A percentile compares a stretch with the other conserved stretches of the same genome.
Conservation (phyloP, 2,113 vertebrate genomes). For the Bathybates hornii region DNA sequence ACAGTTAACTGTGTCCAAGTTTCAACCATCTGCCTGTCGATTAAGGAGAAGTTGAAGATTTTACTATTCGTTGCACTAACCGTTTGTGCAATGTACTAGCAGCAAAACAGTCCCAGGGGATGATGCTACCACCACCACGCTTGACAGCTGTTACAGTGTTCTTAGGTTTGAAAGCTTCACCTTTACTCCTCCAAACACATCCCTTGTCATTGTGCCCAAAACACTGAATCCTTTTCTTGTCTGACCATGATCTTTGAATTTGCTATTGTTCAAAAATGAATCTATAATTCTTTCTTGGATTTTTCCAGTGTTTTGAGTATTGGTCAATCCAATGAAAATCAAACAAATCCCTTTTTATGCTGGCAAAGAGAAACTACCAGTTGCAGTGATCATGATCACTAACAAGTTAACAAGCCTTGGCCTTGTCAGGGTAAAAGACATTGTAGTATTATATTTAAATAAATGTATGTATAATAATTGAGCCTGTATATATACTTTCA, state of each 20-base stretch:
- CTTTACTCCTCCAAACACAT: neutral
- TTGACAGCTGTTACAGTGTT: neutral
- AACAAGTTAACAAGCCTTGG: neutral
- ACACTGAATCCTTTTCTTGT: neutral
- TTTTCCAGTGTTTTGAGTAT: neutral
- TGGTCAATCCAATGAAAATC: rapidly evolving
- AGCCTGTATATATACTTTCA: neutral
- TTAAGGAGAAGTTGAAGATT: neutral
- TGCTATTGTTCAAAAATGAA: neutral
- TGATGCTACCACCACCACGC: neutral
- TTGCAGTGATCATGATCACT: neutral
- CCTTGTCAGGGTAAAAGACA: neutral
- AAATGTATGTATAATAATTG: neutral
- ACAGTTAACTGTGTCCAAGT: neutral
- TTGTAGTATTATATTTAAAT: neutral
- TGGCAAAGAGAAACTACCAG: neutral
- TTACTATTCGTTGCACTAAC: neutral
- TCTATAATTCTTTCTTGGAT: neutral
- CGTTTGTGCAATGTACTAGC: neutral
- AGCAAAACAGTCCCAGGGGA: neutral
- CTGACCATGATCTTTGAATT: neutral
- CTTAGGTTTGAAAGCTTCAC: neutral
- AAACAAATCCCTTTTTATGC: neutral
- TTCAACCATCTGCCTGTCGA: neutral
- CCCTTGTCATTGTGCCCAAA: neutral